Percentiles rank a stretch among this genome's conserved stretches.
Evolutionary conservation across 2,888 invertebrate genomes (phyloP).

Genomic region (Sesamia inferens): DNA sequence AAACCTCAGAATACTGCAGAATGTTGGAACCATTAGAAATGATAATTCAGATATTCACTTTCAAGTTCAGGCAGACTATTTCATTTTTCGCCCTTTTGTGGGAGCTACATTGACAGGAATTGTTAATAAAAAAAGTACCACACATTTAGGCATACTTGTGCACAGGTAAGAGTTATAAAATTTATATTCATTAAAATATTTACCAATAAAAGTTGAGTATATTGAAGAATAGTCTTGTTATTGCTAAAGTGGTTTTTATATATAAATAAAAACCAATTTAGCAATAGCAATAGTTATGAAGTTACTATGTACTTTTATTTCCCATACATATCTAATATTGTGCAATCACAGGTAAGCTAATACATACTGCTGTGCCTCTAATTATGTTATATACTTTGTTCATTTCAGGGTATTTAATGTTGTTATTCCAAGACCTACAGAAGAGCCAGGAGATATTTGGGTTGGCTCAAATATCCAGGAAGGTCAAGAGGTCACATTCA

Average conservation of each 20-base stretch:
- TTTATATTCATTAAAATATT: background rate
- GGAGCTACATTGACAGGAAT: slow-evolving; percentile 91
- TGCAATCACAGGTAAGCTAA: slow-evolving; percentile 20
- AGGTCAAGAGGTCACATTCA: slow-evolving; percentile 91
- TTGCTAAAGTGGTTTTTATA: too few species aligned
- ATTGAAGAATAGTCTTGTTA: background rate
- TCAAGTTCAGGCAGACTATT: slow-evolving; percentile 92
- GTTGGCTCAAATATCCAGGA: slow-evolving; percentile 88
- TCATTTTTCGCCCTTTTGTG: slow-evolving; percentile 90
- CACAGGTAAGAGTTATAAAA: slow-evolving; percentile 84
- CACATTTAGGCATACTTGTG: slow-evolving; percentile 92
- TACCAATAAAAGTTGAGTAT: background rate
- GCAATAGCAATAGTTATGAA: background rate
- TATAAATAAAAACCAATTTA: background rate
- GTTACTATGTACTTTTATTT: background rate
- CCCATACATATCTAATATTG: slow-evolving; percentile 20
- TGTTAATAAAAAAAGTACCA: slow-evolving; percentile 92
- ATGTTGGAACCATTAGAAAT: slow-evolving; percentile 90
- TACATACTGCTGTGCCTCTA: background rate
- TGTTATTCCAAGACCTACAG: slow-evolving; percentile 91
- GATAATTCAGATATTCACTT: slow-evolving; percentile 92
- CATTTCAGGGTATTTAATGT: slow-evolving; percentile 91
- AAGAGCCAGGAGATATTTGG: slow-evolving; percentile 89
- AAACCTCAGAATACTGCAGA: slow-evolving; percentile 90
- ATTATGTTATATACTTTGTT: slow-evolving; percentile 16